Evolutionary conservation across 1,140 invertebrate genomes (phyloP), one percentile per base, ranked within the genome.

Genomic region (Bombus breviceps): DNA sequence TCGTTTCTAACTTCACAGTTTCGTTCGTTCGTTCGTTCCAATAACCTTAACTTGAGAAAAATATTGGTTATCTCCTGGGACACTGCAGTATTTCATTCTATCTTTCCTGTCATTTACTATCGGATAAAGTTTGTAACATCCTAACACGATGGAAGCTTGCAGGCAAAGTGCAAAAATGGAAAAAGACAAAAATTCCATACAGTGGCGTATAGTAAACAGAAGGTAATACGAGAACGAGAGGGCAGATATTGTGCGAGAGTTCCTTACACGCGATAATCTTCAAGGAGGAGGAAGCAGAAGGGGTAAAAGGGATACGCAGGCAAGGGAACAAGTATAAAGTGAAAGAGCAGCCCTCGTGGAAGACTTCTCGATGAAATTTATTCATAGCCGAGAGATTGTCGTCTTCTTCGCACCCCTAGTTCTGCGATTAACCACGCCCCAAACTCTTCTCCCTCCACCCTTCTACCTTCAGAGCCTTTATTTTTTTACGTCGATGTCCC

Each of bases 381-480:
- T 90, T 90, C 88, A 90, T 90, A 88, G 86, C 66, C 78, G 75
- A 76, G 71, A 85, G 82, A 69, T 83, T 78, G 78, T 83, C 82
- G 69, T 90, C 80, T 81, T 81, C 74, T 71, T 82, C 32, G 68
- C 68, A 37, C 68, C 68, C 28, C n/a, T 34, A 76, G 66, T 79
- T 86, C 64, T 84, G 13, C 86, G 82, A 90, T 86, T 90, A 90
- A 86, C 78, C 82, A 83, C 81, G 74, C 83, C 59, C 76, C 77
- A 62, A 57, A 1, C 59, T 68, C 62, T 43, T 25, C 74, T 68
- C 15, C 32, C 25, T 22, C 6, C 25, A 71, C 64, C 53, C n/a
- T 37, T 66, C 15, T 57, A 15, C n/a, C 39, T n/a, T 18, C 62
- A 25, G 73, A 64, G 41, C 41, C 34, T 41, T 47, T 86, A 82